Evolutionary conservation across 2,113 vertebrate species (phyloP), one percentile per base, ranked within the genome.

Genomic region (Rhineura floridana): DNA sequence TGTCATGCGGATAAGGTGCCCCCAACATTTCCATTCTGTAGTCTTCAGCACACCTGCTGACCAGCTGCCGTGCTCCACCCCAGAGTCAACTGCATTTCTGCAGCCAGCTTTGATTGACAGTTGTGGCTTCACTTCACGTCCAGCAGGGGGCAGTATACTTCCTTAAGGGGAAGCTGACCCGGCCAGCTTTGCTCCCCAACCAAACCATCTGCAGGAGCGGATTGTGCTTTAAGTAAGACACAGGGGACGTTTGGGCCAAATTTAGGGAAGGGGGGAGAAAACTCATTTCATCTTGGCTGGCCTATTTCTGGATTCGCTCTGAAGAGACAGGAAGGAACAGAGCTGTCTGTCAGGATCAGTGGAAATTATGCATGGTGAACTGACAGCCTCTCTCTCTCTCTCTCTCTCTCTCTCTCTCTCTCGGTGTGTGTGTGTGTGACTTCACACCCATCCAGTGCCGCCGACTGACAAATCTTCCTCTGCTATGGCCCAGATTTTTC

Each of bases 291-390:
- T 90, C 50, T 87, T 90, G 79, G 28, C 79, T 82, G 72, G 80
- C 84, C 84, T 86, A 83, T 87, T 86, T 90, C 69, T 86, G 84
- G 79, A 67, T n/a, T 36, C 33, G 8, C 78, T 81, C 17, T 42
- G 83, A 88, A 62, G 81, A 83, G 73, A 67, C 10, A 4, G 36
- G 55, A 75, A 89, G 52, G 84, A 81, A 62, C 42, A 11, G 52
- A 89, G 39, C 83, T 86, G 88, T 85, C 88, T 81, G 52, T 89
- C 88, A 89, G 78, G 59, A 89, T 81, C 88, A 86, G 67, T 65
- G 88, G 78, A 86, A 86, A 89, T 89, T 86, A 89, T 86, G 84
- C 84, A 59, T 25, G 78, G 82, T 52, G 55, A 67, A 81, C 44
- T 86, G 88, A 89, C 83, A 89, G 78, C 21, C 44, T 33, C 59